Evolutionary conservation across 2,113 vertebrate genomes (phyloP).

Genomic region (Indicator indicator): DNA sequence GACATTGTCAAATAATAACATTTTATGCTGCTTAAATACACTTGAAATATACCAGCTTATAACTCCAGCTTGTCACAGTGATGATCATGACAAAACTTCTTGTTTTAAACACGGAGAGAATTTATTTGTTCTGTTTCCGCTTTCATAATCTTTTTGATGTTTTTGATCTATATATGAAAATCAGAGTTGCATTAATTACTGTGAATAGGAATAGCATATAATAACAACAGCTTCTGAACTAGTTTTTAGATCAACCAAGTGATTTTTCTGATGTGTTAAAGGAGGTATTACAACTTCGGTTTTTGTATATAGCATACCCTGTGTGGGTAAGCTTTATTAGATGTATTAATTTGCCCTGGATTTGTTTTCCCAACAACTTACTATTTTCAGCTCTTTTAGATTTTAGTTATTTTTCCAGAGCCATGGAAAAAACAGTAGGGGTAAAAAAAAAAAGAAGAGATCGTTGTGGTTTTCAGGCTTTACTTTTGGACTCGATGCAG

Average conservation of each 20-base stretch:
- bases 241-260: neutral
- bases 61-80: conserved; percentile 45
- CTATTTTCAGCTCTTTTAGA: conserved; percentile 48
- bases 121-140: neutral
- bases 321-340: neutral
- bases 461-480: conserved; percentile 76
- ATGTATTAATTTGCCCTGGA: neutral
- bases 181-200: neutral
- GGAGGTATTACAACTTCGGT: neutral
- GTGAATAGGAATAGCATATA: neutral
- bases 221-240: neutral
- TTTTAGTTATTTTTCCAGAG: conserved; percentile 68
- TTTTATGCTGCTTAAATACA: neutral
- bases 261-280: neutral
- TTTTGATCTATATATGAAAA: neutral
- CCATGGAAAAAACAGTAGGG: conserved; percentile 67
- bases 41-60: conserved; percentile 53
- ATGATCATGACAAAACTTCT: neutral
- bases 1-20: neutral
- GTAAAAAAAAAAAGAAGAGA: neutral
- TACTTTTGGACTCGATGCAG: conserved; percentile 70
- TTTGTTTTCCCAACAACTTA: conserved; percentile 21
- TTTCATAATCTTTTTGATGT: neutral
- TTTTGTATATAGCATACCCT: neutral
- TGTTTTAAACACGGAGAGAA: neutral